Conservation (phyloP, 2,888 invertebrate species). For the Limenitis camilla region DNA sequence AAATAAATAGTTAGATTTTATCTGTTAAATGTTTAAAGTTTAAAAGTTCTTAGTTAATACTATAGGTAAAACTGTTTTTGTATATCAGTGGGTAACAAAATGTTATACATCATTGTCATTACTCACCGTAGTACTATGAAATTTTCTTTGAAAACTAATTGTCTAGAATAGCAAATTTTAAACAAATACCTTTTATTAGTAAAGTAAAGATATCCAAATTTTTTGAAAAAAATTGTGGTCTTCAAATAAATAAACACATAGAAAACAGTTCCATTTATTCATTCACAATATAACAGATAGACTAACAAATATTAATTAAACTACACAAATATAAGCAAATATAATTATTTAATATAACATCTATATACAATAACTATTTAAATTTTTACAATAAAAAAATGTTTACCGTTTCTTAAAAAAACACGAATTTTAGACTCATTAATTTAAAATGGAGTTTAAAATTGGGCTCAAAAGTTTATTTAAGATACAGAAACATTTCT, state of each 20-base stretch:
- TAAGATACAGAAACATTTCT: conserved; percentile 36
- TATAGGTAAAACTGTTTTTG: too few species aligned
- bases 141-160: too few species aligned
- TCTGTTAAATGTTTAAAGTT: too few species aligned
- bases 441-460: conserved; percentile 41
- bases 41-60: too few species aligned
- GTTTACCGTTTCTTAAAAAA: conserved; percentile 19
- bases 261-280: conserved; percentile 16
- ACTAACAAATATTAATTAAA: conserved; percentile 1
- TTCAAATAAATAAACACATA: background rate
- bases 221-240: background rate
- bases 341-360: background rate
- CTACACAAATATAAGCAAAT: conserved; percentile 1
- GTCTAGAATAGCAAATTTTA: too few species aligned
- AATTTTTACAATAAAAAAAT: background rate
- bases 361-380: background rate
- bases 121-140: too few species aligned
- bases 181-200: too few species aligned
- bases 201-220: too few species aligned
- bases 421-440: conserved; percentile 18
- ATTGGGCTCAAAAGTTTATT: conserved; percentile 56
- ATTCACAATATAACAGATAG: conserved; percentile 7
- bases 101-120: too few species aligned
- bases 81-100: too few species aligned
- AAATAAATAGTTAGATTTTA: too few species aligned